Percentiles rank a stretch among this genome's conserved stretches.
phyloP scores from a whole-genome alignment of 1,140 invertebrate species.

The Fragariocoptes setiger region DNA sequence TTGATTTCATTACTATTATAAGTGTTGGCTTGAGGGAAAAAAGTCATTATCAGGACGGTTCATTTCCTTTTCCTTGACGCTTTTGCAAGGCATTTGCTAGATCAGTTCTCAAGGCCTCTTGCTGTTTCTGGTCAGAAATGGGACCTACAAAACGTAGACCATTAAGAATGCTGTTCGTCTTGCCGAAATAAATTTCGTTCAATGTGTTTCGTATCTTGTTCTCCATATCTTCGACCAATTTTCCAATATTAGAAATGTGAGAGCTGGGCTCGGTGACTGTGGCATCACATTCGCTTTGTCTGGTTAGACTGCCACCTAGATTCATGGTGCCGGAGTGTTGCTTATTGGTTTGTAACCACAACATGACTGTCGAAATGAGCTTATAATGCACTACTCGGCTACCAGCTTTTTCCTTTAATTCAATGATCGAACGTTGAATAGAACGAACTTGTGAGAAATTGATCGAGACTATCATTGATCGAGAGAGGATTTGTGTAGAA shows the following conservation, averaged over 20 bases:
- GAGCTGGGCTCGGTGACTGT: constrained; percentile 61
- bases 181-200: constrained; percentile 97
- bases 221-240: constrained; percentile 48
- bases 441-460: constrained; percentile 3
- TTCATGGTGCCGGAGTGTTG: constrained; percentile 90
- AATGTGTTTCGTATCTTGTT: constrained; percentile 94
- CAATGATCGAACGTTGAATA: constrained; percentile 4
- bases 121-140: constrained; percentile 43
- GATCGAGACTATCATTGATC: neutral
- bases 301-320: constrained; percentile 76
- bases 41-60: neutral
- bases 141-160: constrained; percentile 63
- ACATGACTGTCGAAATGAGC: constrained; percentile 90
- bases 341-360: constrained; percentile 95
- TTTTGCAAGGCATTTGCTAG: constrained; percentile 40
- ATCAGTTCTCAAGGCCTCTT: constrained; percentile 50
- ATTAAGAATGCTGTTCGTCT: constrained; percentile 94
- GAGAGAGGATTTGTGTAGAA: neutral
- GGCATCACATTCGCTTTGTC: constrained; percentile 74
- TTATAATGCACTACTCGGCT: constrained; percentile 89
- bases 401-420: constrained; percentile 41
- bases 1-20: too few relatives aligned
- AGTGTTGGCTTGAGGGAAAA: neutral
- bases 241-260: constrained; percentile 90
- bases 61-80: constrained; percentile 20